These are phyloP conservation scores for Cephus cinctus DNA, from an alignment of 1,140 invertebrate genomes.

Conservation along the genomic window DNA sequence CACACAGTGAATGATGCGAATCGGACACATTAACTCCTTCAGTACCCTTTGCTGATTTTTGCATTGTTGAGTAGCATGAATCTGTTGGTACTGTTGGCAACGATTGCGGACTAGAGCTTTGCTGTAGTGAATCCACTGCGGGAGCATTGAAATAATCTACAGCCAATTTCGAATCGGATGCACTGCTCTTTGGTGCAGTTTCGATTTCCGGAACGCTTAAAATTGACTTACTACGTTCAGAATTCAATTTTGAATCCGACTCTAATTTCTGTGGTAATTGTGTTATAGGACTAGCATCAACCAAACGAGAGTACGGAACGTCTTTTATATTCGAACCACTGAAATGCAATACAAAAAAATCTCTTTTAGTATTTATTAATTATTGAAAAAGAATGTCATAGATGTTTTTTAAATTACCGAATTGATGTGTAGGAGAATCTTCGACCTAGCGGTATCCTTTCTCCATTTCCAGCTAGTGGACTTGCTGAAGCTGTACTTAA, in stretches of 20 bases:
- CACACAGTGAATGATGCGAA: conserved; percentile 63
- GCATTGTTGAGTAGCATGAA: conserved; percentile 36
- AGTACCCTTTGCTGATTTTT: conserved; percentile 33
- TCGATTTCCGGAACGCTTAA: conserved; percentile 59
- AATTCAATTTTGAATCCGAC: conserved; percentile 75
- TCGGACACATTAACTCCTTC: conserved; percentile 60
- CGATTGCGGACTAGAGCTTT: conserved; percentile 41
- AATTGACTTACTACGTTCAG: conserved; percentile 64
- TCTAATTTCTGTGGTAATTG: conserved; percentile 67
- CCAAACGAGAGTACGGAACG: conserved; percentile 75
- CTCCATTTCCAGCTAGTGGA: conserved; percentile 46
- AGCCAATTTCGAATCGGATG: conserved; percentile 79
- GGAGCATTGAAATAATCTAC: conserved; percentile 64
- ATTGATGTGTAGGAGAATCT: conserved; percentile 66
- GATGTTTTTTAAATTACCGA: conserved; percentile 27
- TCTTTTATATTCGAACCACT: conserved; percentile 59
- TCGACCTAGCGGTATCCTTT: conserved; percentile 57
- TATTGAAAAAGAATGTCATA: not conserved
- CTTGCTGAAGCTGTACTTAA: conserved; percentile 46
- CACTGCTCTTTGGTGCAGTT: conserved; percentile 64
- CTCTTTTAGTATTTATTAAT: not conserved
- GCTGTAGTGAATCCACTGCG: conserved; percentile 33
- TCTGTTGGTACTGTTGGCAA: conserved; percentile 38
- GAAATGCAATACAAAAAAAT: conserved; percentile 4
- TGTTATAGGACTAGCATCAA: conserved; percentile 64